Base-by-base conservation (phyloP, 2,888 invertebrate genomes). In the Synanthedon vespiformis region DNA sequence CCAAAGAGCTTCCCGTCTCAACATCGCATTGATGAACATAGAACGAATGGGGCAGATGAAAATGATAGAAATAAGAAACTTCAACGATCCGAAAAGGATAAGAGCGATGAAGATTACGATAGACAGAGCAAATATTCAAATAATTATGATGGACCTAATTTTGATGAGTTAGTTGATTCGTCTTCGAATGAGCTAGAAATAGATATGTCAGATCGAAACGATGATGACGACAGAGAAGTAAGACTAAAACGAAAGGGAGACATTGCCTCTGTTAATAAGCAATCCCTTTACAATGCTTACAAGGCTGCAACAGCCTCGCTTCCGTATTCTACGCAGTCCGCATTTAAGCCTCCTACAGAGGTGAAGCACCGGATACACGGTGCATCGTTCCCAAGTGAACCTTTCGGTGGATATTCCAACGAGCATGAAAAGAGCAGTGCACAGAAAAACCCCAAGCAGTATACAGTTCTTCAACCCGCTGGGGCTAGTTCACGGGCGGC, bases 391-490 rank as follows among this genome's bases (percentile, higher is more conserved):
- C 85, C 89, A 1, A 92, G 92, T n/a, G 92, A 93, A 58, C 93
- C 93, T 5, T 94, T 93, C 64, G 93, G 93, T 1, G 93, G 92
- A 0, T 93, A 92, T 67, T 92, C 92, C 12, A 86, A 88, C 40
- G 89, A 71, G 64, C 88, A 71, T 67, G 89, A 74, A 62, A 89
- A 70, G 70, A 76, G 75, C 57, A 68, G 75, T 4, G 62, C 70
- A 53, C 70, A 74, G 57, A 84, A 78, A 57, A 89, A 82, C 10
- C 91, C 92, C 56, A 95, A 95, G 80, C 95, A 95, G 74, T 95
- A 95, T 72, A 95, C 95, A 56, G 95, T 95, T 61, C 86, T 95
- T 58, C 95, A 95, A 77, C 95, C 95, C 1, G 95, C 95, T 11
- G 93, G 92, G 40, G 90, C 91, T 0, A 93, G 94, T 3, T 94